These are phyloP conservation scores for Polyodon spathula DNA, from an alignment of 2,113 vertebrate genomes.

Conservation along the genomic window DNA sequence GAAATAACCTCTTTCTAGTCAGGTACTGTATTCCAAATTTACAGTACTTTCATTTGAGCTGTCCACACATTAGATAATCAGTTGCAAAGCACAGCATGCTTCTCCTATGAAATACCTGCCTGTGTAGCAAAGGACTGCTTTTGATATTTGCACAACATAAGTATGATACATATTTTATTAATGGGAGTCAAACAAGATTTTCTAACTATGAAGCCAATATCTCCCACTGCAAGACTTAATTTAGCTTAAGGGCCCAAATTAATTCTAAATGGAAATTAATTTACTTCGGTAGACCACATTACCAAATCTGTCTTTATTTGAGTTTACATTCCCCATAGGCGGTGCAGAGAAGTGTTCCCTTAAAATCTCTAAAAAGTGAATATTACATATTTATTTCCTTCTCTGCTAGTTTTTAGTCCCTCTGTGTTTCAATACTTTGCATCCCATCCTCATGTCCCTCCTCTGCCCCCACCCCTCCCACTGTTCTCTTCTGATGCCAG, in stretches of 20 bases:
- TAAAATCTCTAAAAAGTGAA: background rate
- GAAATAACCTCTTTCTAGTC: no score
- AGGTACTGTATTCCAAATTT: no score
- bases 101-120: no score
- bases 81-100: no score
- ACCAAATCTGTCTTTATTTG: background rate
- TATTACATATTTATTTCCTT: background rate
- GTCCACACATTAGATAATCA: no score
- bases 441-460: background rate
- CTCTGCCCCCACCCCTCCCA: conserved; percentile 28
- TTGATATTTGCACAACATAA: no score
- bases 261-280: background rate
- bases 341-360: background rate
- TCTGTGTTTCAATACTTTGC: background rate
- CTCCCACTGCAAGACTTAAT: background rate
- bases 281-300: background rate
- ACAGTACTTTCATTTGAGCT: no score
- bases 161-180: no score
- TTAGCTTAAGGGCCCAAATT: background rate
- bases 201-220: no score
- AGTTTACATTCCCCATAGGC: background rate
- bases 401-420: background rate
- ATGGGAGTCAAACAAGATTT: no score
- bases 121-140: no score
- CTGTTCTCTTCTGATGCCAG: no score